Percentiles rank a stretch among this genome's conserved stretches.
Evolutionary conservation across 2,113 vertebrate species (phyloP).

Genomic region (Trachemys scripta): DNA sequence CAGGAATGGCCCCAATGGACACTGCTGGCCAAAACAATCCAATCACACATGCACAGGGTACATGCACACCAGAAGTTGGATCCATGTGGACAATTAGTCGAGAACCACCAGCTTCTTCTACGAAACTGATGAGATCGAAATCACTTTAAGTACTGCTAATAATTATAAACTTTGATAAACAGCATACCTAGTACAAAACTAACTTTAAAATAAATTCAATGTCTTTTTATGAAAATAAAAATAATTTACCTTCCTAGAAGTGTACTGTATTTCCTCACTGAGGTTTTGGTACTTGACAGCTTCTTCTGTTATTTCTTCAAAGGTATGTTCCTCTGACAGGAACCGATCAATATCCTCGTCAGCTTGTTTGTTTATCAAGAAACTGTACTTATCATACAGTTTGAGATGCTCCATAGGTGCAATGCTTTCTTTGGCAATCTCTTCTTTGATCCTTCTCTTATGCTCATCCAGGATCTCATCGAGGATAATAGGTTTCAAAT

Average conservation of each 20-base stretch:
- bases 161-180: background rate
- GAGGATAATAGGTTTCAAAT: conserved; percentile 85
- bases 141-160: background rate
- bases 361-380: conserved; percentile 84
- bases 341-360: conserved; percentile 84
- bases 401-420: conserved; percentile 81
- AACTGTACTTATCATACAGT: conserved; percentile 85
- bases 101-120: background rate
- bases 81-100: background rate
- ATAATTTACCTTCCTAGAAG: conserved; percentile 81
- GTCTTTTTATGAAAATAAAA: background rate
- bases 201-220: background rate
- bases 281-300: conserved; percentile 85
- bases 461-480: conserved; percentile 83
- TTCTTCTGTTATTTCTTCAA: conserved; percentile 85
- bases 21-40: background rate
- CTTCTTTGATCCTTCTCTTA: conserved; percentile 78
- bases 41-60: background rate
- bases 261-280: conserved; percentile 85
- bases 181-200: background rate
- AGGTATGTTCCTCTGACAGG: conserved; percentile 81
- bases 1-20: too few species aligned
- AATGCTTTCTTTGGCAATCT: conserved; percentile 80
- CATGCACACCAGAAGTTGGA: background rate
- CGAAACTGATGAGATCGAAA: background rate